These are phyloP conservation scores for Leptinotarsa juncta DNA, from an alignment of 2,888 invertebrate species.

Conservation along the genomic window DNA sequence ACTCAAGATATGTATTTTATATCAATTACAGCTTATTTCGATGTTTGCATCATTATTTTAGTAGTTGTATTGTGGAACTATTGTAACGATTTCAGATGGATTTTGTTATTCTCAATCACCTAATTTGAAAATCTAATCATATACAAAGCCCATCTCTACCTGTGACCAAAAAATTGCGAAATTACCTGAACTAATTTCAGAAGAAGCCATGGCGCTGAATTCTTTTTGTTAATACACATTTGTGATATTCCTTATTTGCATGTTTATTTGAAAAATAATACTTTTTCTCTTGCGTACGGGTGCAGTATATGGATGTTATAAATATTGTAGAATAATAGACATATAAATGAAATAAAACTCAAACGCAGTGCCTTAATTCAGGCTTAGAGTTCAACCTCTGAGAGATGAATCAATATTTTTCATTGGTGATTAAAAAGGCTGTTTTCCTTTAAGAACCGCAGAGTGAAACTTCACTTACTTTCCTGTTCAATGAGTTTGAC, in stretches of 20 bases:
- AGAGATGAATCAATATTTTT: constrained; percentile 13
- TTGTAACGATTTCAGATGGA: neutral
- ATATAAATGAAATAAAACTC: constrained; percentile 28
- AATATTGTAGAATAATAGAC: constrained; percentile 31
- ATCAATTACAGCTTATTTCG: no score
- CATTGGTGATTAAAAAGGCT: neutral
- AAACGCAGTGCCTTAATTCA: constrained; percentile 25
- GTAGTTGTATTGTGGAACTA: neutral
- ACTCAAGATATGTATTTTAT: no score
- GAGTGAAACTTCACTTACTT: no score
- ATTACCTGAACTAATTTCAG: constrained; percentile 17
- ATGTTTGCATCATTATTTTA: no score
- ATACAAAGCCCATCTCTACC: neutral
- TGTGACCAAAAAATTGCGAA: neutral
- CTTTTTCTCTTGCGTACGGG: constrained; percentile 14
- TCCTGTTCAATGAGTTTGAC: no score
- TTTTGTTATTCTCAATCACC: no score
- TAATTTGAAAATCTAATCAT: neutral
- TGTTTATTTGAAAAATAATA: constrained; percentile 27
- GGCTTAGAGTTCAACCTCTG: constrained; percentile 16
- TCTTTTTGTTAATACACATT: constrained; percentile 31
- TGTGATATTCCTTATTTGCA: constrained; percentile 24
- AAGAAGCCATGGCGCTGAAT: constrained; percentile 40
- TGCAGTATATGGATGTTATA: constrained; percentile 33
- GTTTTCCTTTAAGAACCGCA: neutral